phyloP scores from a whole-genome alignment of 1,140 invertebrate species.

The Nasonia vitripennis region DNA sequence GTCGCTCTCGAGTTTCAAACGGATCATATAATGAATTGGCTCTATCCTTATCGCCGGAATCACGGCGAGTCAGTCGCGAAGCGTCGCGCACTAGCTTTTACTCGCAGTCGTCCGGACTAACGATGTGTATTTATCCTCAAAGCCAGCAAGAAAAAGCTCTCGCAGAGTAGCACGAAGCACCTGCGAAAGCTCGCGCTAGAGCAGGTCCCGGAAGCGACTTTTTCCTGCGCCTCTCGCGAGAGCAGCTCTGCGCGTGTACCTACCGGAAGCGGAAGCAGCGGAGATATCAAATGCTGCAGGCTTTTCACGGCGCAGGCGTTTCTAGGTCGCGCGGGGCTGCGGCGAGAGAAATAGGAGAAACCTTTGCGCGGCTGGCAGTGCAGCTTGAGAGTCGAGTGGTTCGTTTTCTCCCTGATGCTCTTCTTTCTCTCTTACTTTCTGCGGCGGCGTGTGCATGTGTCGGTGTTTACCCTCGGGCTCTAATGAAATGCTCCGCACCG shows the following conservation, averaged over 20 bases:
- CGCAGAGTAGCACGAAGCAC: background rate
- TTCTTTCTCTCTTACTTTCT: background rate
- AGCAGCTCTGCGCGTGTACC: background rate
- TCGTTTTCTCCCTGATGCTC: background rate
- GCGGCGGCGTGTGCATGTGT: background rate
- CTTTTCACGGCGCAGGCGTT: background rate
- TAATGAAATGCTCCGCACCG: too few species aligned
- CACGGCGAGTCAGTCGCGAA: too few species aligned
- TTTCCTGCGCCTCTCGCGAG: background rate
- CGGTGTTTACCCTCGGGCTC: background rate
- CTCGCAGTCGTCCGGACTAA: too few species aligned
- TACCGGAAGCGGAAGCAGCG: background rate
- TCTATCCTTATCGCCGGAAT: too few species aligned
- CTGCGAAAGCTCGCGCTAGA: background rate
- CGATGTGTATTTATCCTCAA: too few species aligned
- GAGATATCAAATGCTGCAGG: background rate
- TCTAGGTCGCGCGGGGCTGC: constrained; percentile 8
- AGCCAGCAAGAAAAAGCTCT: too few species aligned
- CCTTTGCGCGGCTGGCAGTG: background rate
- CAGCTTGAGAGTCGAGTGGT: background rate
- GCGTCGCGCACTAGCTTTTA: too few species aligned
- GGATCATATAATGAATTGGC: too few species aligned
- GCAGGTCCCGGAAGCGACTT: background rate
- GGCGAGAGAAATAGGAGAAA: background rate
- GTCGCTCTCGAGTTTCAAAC: too few species aligned